Evolutionary conservation across 2,888 invertebrate genomes (phyloP).

Genomic region (Xestia rhomboidea): DNA sequence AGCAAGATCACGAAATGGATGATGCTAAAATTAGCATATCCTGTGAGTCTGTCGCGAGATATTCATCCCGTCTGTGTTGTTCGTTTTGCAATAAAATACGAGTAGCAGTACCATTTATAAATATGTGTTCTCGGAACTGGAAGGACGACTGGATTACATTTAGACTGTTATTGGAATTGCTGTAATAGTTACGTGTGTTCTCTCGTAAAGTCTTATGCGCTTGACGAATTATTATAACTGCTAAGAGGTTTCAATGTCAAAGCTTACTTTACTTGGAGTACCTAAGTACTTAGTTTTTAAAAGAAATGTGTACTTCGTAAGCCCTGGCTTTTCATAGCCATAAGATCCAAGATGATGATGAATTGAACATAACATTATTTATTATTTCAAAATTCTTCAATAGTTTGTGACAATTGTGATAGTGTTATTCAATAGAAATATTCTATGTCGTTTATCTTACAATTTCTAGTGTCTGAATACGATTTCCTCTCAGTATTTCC

Average conservation of each 20-base stretch:
- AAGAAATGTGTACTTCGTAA: background rate
- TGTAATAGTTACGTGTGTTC: constrained; percentile 29
- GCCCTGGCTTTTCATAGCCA: background rate
- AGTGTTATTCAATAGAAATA: constrained; percentile 6
- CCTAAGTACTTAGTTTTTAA: background rate
- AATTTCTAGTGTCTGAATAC: background rate
- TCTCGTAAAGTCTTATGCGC: constrained; percentile 16
- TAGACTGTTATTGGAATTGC: constrained; percentile 43
- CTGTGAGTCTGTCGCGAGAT: constrained; percentile 65
- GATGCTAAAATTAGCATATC: constrained; percentile 69
- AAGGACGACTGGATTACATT: constrained; percentile 24
- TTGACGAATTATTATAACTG: constrained; percentile 23
- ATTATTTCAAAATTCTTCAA: background rate
- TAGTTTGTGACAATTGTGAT: background rate
- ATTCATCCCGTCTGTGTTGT: constrained; percentile 51
- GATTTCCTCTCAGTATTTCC: constrained; percentile 18
- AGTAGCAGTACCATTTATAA: constrained; percentile 40
- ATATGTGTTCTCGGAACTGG: constrained; percentile 50
- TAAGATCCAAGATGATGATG: background rate
- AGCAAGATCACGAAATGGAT: constrained; percentile 60
- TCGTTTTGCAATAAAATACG: constrained; percentile 61
- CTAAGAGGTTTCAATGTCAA: background rate
- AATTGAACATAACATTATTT: background rate
- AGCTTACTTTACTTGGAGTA: background rate
- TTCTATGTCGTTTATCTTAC: background rate